Evolutionary conservation across 30 jellyfish, hydroid and myxozoan species (phyloP).

Genomic region (Cassiopea xamachana): DNA sequence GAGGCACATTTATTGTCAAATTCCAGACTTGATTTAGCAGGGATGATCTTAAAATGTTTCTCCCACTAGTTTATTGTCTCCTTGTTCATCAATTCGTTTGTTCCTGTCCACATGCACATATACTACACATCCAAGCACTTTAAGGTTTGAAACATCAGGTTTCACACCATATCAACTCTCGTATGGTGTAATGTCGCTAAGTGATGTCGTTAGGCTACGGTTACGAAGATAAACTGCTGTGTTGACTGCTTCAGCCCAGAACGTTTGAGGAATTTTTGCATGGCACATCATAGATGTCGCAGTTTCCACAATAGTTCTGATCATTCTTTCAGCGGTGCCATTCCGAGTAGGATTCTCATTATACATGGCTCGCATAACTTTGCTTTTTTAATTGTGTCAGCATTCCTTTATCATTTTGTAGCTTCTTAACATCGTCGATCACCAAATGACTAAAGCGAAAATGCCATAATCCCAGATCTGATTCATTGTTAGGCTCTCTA

Average conservation of each 20-base stretch:
- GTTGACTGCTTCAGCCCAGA: neutral
- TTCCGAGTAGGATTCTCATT: neutral
- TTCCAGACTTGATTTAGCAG: no score
- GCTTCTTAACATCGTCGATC: neutral
- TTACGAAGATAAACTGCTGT: neutral
- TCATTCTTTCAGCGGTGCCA: neutral
- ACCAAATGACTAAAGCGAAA: no score
- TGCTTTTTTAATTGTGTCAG: neutral
- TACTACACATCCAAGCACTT: neutral
- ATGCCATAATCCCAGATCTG: no score
- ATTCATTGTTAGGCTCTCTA: no score
- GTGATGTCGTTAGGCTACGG: neutral
- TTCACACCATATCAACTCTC: neutral
- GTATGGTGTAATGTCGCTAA: neutral
- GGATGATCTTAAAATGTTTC: neutral
- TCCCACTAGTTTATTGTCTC: neutral
- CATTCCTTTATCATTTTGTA: no score
- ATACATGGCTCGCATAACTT: no score
- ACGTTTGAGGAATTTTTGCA: neutral
- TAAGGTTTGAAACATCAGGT: neutral
- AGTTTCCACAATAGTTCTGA: neutral
- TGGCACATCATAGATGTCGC: neutral
- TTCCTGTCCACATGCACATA: neutral
- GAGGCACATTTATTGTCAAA: no score
- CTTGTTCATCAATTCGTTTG: neutral